A percentile compares a stretch with the other conserved stretches of the same genome.
These are phyloP conservation scores for Vulpes ferrilata DNA, from an alignment of 2,113 vertebrate genomes.

Conservation along the genomic window DNA sequence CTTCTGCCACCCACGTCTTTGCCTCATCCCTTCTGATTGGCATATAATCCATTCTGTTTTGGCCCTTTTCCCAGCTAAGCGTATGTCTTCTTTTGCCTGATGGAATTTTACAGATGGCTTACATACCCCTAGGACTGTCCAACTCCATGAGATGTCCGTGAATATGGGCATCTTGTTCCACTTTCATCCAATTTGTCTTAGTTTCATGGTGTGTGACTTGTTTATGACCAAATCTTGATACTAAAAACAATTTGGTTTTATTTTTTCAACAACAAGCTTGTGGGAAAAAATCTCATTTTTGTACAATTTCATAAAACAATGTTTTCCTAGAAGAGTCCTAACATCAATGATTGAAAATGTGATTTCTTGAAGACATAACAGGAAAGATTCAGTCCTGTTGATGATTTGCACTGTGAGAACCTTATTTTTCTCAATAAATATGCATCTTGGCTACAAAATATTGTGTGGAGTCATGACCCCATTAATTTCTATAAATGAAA, in stretches of 20 bases:
- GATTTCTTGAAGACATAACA: neutral
- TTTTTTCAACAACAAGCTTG: constrained; percentile 5
- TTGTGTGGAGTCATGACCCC: constrained; percentile 10
- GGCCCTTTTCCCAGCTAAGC: neutral
- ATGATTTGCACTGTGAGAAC: neutral
- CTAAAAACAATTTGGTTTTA: neutral
- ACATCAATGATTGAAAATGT: neutral
- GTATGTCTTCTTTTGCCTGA: neutral
- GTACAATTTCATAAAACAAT: neutral
- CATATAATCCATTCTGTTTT: neutral
- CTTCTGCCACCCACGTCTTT: neutral
- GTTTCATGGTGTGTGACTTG: neutral
- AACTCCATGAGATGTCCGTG: neutral
- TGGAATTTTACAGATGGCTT: neutral
- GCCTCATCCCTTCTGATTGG: neutral
- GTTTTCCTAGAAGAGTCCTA: neutral
- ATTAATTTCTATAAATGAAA: constrained; percentile 72
- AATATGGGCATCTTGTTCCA: neutral
- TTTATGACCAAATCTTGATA: neutral
- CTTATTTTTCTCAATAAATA: constrained; percentile 46
- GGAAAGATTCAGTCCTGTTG: neutral
- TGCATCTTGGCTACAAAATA: constrained; percentile 50
- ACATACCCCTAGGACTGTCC: neutral
- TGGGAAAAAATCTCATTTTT: neutral
- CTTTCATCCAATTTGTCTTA: neutral